Percentiles rank a stretch among this genome's conserved stretches.
Evolutionary conservation across 2,113 vertebrate genomes (phyloP).

Genomic region (Xiphophorus maculatus): DNA sequence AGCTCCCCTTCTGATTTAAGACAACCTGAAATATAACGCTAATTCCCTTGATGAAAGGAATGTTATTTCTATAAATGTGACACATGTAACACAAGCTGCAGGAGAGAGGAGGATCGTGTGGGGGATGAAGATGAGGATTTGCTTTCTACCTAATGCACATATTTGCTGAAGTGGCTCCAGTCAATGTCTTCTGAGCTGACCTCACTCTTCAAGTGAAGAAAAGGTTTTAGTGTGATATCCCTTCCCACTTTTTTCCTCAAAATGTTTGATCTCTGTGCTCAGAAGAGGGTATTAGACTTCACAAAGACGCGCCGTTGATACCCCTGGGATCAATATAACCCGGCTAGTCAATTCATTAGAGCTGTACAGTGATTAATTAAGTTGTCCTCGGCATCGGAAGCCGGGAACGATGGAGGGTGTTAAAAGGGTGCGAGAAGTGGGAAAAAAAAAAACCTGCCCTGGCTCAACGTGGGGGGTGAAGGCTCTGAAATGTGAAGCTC

Average conservation of each 20-base stretch:
- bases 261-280: slow-evolving; percentile 63
- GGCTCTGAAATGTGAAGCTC: slow-evolving; percentile 63
- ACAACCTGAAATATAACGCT: slow-evolving; percentile 79
- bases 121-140: slow-evolving; percentile 56
- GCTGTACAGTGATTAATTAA: slow-evolving; percentile 77
- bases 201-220: slow-evolving; percentile 39
- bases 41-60: slow-evolving; percentile 72
- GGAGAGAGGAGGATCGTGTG: slow-evolving; percentile 25
- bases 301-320: slow-evolving; percentile 55
- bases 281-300: slow-evolving; percentile 71
- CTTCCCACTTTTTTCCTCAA: slow-evolving; percentile 41
- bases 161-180: slow-evolving; percentile 59
- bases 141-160: slow-evolving; percentile 61
- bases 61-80: slow-evolving; percentile 76
- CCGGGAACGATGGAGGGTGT: slow-evolving; percentile 41
- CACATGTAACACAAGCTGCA: slow-evolving; percentile 66
- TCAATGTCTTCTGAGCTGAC: slow-evolving; percentile 47
- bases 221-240: slow-evolving; percentile 49
- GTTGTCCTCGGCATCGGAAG: slow-evolving; percentile 66
- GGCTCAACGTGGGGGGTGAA: slow-evolving; percentile 25
- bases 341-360: slow-evolving; percentile 74
- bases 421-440: slow-evolving; percentile 43
- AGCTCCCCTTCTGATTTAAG: slow-evolving; percentile 75
- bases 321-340: slow-evolving; percentile 73
- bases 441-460: slow-evolving; percentile 23